These are phyloP conservation scores for Phyllotreta striolata DNA, from an alignment of 2,888 invertebrate species.

Conservation along the genomic window DNA sequence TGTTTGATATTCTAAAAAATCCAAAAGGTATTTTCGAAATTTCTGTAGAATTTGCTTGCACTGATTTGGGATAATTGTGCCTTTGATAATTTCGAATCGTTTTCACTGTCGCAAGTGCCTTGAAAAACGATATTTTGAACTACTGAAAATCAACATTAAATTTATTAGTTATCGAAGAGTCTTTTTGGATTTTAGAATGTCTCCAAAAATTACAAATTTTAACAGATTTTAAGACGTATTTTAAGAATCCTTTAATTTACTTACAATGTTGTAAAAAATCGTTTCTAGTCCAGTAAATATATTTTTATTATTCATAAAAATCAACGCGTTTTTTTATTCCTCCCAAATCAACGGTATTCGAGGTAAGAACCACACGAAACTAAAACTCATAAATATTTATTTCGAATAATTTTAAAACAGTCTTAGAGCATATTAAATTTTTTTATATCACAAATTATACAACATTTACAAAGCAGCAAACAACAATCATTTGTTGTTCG, in stretches of 20 bases:
- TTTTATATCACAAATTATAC: constrained; percentile 31
- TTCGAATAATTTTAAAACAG: constrained; percentile 30
- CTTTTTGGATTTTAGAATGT: background rate
- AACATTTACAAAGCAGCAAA: constrained; percentile 19
- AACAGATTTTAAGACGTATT: constrained; percentile 22
- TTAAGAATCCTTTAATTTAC: constrained; percentile 24
- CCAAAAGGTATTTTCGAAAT: too few relatives aligned
- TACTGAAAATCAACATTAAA: too few relatives aligned
- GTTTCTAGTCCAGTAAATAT: constrained; percentile 40
- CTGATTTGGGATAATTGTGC: background rate
- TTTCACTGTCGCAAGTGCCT: too few relatives aligned
- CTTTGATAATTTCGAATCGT: too few relatives aligned
- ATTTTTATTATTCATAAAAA: constrained; percentile 35
- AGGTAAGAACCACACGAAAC: background rate
- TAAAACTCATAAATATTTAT: constrained; percentile 25
- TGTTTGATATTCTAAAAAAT: background rate
- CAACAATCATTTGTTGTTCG: constrained; percentile 49
- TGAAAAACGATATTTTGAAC: background rate
- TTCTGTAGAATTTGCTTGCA: background rate
- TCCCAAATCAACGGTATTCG: too few relatives aligned
- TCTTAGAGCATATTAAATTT: constrained; percentile 26
- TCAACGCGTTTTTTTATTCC: background rate
- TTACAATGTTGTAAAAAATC: constrained; percentile 53
- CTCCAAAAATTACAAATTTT: constrained; percentile 1
- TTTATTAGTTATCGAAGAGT: too few relatives aligned